These are phyloP conservation scores for Pasiphila rectangulata DNA, from an alignment of 2,888 invertebrate genomes.

Conservation along the genomic window DNA sequence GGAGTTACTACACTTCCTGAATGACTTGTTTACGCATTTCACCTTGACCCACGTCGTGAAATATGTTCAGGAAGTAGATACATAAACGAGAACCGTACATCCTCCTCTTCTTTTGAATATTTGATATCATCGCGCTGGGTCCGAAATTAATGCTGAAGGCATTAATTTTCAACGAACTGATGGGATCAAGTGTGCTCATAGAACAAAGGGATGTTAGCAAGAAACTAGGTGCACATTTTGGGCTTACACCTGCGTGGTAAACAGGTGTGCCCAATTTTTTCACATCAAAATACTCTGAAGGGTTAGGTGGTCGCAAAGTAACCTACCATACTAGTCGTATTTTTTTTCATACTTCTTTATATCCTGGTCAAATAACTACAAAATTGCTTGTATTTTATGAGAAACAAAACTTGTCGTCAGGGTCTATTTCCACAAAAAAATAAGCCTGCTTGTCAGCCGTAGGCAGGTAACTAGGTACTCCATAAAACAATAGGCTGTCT, in stretches of 20 bases:
- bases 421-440: not conserved
- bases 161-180: not conserved
- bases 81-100: constrained; percentile 5
- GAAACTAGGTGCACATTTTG: not conserved
- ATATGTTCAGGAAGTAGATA: constrained; percentile 1
- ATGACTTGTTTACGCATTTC: constrained; percentile 19
- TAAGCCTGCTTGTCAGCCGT: not conserved
- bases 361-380: no score
- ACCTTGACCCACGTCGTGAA: constrained; percentile 16
- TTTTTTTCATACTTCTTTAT: no score
- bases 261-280: no score
- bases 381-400: no score
- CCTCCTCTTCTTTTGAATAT: constrained; percentile 8
- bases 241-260: no score
- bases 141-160: not conserved
- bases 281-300: no score
- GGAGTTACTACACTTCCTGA: constrained; percentile 5
- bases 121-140: not conserved
- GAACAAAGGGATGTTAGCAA: not conserved
- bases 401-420: not conserved
- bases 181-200: no score
- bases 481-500: constrained; percentile 3
- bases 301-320: no score
- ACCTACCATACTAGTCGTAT: no score
- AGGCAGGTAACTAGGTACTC: not conserved